Conservation (phyloP, 1,140 invertebrate genomes). For the Chironomus tepperi region DNA sequence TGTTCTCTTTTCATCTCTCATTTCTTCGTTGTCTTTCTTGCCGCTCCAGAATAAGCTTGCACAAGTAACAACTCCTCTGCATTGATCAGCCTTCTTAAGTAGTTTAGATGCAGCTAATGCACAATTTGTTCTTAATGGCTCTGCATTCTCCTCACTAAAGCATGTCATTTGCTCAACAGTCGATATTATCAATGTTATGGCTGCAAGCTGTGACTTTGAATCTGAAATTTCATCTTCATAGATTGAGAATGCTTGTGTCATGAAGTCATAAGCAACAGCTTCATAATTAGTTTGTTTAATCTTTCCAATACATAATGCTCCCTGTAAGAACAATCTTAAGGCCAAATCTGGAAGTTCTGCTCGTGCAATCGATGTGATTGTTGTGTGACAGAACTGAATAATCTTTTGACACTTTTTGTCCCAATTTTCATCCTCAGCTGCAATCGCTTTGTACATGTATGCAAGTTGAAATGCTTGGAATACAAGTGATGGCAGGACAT, state of each 20-base stretch:
- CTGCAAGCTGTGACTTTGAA: constrained; percentile 91
- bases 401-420: constrained; percentile 97
- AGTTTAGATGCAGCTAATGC: constrained; percentile 90
- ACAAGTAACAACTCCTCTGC: constrained; percentile 80
- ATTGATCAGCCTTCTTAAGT: constrained; percentile 96
- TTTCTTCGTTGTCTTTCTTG: constrained; percentile 48
- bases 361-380: constrained; percentile 86
- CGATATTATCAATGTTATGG: constrained; percentile 90
- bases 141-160: constrained; percentile 94
- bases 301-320: constrained; percentile 84
- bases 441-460: constrained; percentile 67
- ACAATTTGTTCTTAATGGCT: constrained; percentile 90
- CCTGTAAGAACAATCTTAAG: constrained; percentile 87
- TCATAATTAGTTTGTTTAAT: constrained; percentile 92
- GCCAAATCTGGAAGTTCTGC: constrained; percentile 89
- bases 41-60: constrained; percentile 97
- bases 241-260: constrained; percentile 95
- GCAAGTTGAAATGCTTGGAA: constrained; percentile 91
- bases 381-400: constrained; percentile 95
- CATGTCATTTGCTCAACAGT: constrained; percentile 92
- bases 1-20: constrained; percentile 84
- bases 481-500: constrained; percentile 91
- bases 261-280: constrained; percentile 95
- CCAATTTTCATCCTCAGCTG: constrained; percentile 91
- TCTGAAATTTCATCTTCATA: constrained; percentile 99